These are phyloP conservation scores for Zosterops japonicus DNA, from an alignment of 2,113 vertebrate species.

Conservation along the genomic window DNA sequence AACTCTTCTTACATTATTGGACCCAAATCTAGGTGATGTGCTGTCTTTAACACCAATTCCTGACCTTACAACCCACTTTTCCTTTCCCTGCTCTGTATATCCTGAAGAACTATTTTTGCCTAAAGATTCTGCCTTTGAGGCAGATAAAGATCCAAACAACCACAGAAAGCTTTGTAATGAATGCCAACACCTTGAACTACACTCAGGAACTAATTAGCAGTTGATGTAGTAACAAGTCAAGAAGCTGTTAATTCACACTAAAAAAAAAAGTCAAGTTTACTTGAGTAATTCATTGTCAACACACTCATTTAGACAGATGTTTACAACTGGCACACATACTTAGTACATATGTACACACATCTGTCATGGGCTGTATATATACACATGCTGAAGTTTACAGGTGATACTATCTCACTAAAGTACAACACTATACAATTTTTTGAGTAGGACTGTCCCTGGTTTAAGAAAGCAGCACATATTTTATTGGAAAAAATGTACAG, in stretches of 20 bases:
- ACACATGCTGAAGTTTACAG: background rate
- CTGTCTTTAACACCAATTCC: background rate
- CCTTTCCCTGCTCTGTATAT: conserved; percentile 20
- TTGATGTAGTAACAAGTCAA: conserved; percentile 66
- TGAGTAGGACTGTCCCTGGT: background rate
- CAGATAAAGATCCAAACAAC: conserved; percentile 67
- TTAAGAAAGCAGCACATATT: background rate
- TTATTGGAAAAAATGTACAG: background rate
- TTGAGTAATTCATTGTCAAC: conserved; percentile 39
- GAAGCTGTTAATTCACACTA: conserved; percentile 60
- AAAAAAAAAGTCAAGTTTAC: conserved; percentile 22
- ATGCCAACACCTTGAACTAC: conserved; percentile 66
- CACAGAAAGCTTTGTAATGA: conserved; percentile 56
- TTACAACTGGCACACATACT: background rate
- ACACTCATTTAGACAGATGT: conserved; percentile 15
- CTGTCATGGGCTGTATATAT: background rate
- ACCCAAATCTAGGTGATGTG: background rate
- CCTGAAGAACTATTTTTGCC: conserved; percentile 20
- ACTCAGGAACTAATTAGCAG: conserved; percentile 69
- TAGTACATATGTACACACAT: background rate
- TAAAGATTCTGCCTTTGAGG: conserved; percentile 48
- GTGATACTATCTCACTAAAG: background rate
- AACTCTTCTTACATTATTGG: background rate
- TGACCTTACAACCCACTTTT: conserved; percentile 24
- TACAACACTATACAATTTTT: background rate